Conservation (phyloP, 2,113 vertebrate species). For the Neolamprologus hecqui region DNA sequence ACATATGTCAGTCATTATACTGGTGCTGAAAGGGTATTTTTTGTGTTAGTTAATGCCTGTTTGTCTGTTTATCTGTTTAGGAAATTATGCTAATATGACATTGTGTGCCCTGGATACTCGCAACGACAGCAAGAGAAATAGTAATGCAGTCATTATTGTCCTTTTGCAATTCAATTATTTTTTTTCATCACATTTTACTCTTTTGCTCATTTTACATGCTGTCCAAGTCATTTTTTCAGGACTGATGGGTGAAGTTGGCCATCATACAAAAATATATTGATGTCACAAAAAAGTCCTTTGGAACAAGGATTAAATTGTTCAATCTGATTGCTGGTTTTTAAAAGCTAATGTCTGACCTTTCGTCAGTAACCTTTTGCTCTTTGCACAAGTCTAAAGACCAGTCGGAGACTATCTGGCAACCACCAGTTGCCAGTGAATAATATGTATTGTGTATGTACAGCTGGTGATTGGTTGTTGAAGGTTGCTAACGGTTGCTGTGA, state of each 20-base stretch:
- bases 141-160: constrained; percentile 7
- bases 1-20: constrained; percentile 3
- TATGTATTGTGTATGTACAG: neutral
- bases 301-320: neutral
- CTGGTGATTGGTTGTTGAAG: neutral
- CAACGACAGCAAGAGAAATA: constrained; percentile 30
- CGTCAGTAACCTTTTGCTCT: neutral
- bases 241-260: neutral
- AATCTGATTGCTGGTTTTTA: neutral
- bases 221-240: neutral
- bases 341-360: neutral
- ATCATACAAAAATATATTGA: neutral
- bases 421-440: neutral
- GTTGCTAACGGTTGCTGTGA: neutral
- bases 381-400: neutral
- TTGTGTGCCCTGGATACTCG: constrained; percentile 61
- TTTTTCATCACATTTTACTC: neutral
- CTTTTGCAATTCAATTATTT: constrained; percentile 1
- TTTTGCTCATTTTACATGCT: neutral
- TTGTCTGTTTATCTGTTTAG: constrained; percentile 23
- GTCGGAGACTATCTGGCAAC: neutral
- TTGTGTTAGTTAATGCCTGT: neutral
- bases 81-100: constrained; percentile 40
- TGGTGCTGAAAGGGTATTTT: neutral
- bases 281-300: neutral